These are phyloP conservation scores for Acrobasis repandana DNA, from an alignment of 2,888 invertebrate genomes.

Conservation along the genomic window DNA sequence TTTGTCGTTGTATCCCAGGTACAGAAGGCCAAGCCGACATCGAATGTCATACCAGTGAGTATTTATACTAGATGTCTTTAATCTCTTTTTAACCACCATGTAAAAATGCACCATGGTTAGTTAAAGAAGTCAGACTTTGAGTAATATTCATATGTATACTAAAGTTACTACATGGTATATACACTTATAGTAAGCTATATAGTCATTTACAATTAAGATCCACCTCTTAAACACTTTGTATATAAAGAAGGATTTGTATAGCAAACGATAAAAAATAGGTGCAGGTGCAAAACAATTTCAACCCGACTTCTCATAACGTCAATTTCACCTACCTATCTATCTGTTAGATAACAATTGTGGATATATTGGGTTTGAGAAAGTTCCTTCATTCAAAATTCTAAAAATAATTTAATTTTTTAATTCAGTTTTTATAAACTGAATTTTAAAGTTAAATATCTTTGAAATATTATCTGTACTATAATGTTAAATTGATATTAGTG, in stretches of 20 bases:
- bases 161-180: neutral
- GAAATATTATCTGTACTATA: slow-evolving; percentile 43
- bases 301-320: slow-evolving; percentile 13
- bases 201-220: slow-evolving; percentile 25
- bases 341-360: slow-evolving; percentile 17
- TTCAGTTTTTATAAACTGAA: neutral
- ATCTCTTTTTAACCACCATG: slow-evolving; percentile 55
- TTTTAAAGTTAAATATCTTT: slow-evolving; percentile 27
- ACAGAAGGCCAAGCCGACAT: slow-evolving; percentile 88
- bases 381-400: neutral
- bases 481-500: slow-evolving; percentile 61
- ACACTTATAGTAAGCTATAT: slow-evolving; percentile 21
- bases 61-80: slow-evolving; percentile 28
- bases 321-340: slow-evolving; percentile 12
- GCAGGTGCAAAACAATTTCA: slow-evolving; percentile 33
- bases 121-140: neutral
- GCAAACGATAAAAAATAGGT: slow-evolving; percentile 29
- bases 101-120: slow-evolving; percentile 74
- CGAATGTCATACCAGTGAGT: slow-evolving; percentile 85
- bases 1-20: slow-evolving; percentile 90
- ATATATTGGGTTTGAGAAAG: slow-evolving; percentile 18
- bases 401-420: neutral
- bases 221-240: slow-evolving; percentile 39
- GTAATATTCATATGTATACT: slow-evolving; percentile 2
- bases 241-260: slow-evolving; percentile 41